These are phyloP conservation scores for Steinernema feltiae DNA, from an alignment of 1,140 invertebrate species.

Conservation along the genomic window DNA sequence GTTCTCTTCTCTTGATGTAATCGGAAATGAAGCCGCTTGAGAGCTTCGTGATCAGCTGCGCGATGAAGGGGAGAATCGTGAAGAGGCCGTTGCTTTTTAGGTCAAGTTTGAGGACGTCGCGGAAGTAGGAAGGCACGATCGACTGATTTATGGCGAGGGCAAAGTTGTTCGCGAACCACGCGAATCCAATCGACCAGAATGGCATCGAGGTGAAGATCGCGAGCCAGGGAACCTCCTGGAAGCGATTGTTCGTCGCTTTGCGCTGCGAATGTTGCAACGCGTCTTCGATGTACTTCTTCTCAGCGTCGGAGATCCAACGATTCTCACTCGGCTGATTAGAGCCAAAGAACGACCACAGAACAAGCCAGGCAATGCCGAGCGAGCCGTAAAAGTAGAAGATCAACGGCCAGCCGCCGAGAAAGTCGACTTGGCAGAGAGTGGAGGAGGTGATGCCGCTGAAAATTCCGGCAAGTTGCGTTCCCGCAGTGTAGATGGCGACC, in stretches of 20 bases:
- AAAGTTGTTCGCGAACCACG: constrained; percentile 25
- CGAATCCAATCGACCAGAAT: not conserved
- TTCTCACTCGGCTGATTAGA: constrained; percentile 21
- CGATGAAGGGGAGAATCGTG: constrained; percentile 18
- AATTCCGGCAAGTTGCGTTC: constrained; percentile 14
- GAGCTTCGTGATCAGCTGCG: constrained; percentile 21
- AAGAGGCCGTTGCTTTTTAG: constrained; percentile 22
- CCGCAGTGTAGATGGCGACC: constrained; percentile 30
- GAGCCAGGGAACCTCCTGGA: constrained; percentile 13
- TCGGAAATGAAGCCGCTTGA: constrained; percentile 8
- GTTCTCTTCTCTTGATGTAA: constrained; percentile 10
- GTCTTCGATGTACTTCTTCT: constrained; percentile 22
- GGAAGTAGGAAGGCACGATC: constrained; percentile 22
- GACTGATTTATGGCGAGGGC: constrained; percentile 13
- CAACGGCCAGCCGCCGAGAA: constrained; percentile 18
- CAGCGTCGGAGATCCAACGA: constrained; percentile 26
- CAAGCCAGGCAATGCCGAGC: constrained; percentile 18
- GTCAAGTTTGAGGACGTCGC: constrained; percentile 14
- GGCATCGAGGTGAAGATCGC: constrained; percentile 13
- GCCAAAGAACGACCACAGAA: constrained; percentile 17
- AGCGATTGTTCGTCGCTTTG: not conserved
- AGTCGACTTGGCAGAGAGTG: constrained; percentile 8
- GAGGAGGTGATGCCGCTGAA: constrained; percentile 16
- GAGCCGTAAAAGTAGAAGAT: constrained; percentile 28
- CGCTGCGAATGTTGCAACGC: not conserved